A percentile compares a stretch with the other conserved stretches of the same genome.
phyloP scores from a whole-genome alignment of 2,797 vertebrate species.

The Scarus forsteni region DNA sequence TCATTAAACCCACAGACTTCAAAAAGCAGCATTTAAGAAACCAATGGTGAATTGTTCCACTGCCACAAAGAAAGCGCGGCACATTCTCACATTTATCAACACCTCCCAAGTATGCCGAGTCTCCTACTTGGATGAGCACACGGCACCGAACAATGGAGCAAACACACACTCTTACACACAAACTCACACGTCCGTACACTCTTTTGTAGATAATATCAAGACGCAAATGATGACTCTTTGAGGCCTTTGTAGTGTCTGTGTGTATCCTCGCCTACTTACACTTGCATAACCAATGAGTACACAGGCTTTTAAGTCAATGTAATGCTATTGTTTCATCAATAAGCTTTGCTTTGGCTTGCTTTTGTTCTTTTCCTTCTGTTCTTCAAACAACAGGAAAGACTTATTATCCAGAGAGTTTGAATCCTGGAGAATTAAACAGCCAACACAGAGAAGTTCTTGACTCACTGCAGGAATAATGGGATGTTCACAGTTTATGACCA shows the following conservation, averaged over 20 bases:
- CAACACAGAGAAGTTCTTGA: neutral
- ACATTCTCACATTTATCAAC: conserved; percentile 61
- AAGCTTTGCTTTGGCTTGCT: conserved; percentile 9
- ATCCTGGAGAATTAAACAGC: neutral
- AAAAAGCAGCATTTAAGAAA: conserved; percentile 23
- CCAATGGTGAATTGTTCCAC: conserved; percentile 38
- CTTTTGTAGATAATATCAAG: conserved; percentile 35
- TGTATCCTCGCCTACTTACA: conserved; percentile 38
- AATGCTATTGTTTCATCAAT: conserved; percentile 28
- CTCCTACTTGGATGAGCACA: conserved; percentile 31
- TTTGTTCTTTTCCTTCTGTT: conserved; percentile 4
- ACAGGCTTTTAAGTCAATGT: conserved; percentile 27
- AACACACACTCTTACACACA: conserved; percentile 25
- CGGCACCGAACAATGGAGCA: neutral
- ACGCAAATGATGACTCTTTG: conserved; percentile 35
- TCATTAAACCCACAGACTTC: conserved; percentile 19
- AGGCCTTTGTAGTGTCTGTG: conserved; percentile 36
- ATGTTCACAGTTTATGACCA: neutral
- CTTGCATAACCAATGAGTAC: conserved; percentile 45
- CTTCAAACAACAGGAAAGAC: neutral
- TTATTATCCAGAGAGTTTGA: neutral
- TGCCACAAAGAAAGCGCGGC: conserved; percentile 27
- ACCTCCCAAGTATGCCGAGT: conserved; percentile 22
- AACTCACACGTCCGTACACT: conserved; percentile 24
- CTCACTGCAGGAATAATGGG: neutral